Percentiles rank a stretch among this genome's conserved stretches.
These are phyloP conservation scores for Coptodon rendalli DNA, from an alignment of 2,113 vertebrate species.

Conservation along the genomic window DNA sequence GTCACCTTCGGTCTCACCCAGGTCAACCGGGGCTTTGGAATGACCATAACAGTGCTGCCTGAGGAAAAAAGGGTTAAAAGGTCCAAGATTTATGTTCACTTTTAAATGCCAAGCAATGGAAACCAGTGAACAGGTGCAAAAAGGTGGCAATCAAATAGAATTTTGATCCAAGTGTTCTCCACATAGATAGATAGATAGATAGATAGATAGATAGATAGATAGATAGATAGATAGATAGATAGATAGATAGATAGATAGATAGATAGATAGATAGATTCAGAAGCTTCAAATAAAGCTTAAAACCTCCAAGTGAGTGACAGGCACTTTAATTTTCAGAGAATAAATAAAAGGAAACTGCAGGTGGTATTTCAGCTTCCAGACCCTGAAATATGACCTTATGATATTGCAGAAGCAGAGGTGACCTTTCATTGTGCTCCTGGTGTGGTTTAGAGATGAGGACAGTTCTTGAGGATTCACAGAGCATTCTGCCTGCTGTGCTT, in stretches of 20 bases:
- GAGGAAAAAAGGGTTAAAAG: neutral
- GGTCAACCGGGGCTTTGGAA: neutral
- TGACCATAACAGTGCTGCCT: constrained; percentile 5
- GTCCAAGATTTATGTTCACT: neutral
- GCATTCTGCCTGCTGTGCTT: constrained; percentile 37
- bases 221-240: neutral
- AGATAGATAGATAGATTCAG: neutral
- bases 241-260: neutral
- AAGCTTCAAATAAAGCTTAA: neutral
- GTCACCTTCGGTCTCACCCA: constrained; percentile 19
- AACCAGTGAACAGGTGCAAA: neutral
- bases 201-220: neutral
- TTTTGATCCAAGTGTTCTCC: neutral
- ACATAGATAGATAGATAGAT: neutral
- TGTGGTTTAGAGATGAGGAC: constrained; percentile 20
- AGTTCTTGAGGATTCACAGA: constrained; percentile 39
- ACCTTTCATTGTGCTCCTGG: constrained; percentile 30
- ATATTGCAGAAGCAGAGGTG: neutral
- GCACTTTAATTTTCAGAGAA: neutral
- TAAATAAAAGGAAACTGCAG: neutral
- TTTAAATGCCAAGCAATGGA: neutral
- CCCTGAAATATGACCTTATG: constrained; percentile 15
- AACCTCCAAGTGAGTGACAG: neutral
- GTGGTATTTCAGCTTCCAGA: neutral
- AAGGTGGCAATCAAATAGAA: neutral